Conservation (phyloP, 2,797 vertebrate species). For the Sarcoramphus papa region DNA sequence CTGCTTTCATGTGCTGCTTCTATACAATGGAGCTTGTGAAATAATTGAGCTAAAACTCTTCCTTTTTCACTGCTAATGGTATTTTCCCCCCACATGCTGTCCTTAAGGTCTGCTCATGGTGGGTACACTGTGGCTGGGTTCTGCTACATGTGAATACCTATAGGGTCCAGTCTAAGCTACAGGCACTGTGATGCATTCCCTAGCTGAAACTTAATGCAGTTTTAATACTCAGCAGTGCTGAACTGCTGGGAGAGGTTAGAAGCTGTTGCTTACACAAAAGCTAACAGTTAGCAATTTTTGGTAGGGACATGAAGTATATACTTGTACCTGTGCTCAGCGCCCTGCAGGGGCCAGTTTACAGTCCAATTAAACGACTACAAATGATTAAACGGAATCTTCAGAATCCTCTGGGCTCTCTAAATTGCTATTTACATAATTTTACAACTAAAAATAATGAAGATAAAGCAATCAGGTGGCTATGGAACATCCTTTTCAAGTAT, state of each 20-base stretch:
- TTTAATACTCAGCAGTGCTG: neutral
- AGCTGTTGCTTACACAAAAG: neutral
- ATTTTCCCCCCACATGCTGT: rapidly evolving
- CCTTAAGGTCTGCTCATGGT: neutral
- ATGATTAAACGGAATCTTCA: constrained; percentile 34
- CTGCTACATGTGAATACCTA: neutral
- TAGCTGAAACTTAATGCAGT: neutral
- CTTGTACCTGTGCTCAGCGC: constrained; percentile 23
- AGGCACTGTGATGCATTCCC: neutral
- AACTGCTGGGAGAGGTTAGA: neutral
- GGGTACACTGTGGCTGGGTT: neutral
- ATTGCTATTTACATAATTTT: constrained; percentile 60
- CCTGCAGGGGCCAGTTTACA: constrained; percentile 35
- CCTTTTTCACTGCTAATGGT: neutral
- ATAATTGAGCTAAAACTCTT: neutral
- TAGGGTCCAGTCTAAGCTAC: rapidly evolving
- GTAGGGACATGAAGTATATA: neutral
- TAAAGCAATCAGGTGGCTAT: constrained; percentile 25
- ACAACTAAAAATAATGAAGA: constrained; percentile 55
- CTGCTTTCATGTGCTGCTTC: neutral
- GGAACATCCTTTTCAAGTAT: constrained; percentile 9
- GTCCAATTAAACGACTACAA: constrained; percentile 52
- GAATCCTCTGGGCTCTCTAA: constrained; percentile 20
- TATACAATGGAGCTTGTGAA: neutral
- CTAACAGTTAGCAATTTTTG: constrained; percentile 21